Evolutionary conservation across 2,113 vertebrate species (phyloP).

Genomic region (Coracopsis vasa): DNA sequence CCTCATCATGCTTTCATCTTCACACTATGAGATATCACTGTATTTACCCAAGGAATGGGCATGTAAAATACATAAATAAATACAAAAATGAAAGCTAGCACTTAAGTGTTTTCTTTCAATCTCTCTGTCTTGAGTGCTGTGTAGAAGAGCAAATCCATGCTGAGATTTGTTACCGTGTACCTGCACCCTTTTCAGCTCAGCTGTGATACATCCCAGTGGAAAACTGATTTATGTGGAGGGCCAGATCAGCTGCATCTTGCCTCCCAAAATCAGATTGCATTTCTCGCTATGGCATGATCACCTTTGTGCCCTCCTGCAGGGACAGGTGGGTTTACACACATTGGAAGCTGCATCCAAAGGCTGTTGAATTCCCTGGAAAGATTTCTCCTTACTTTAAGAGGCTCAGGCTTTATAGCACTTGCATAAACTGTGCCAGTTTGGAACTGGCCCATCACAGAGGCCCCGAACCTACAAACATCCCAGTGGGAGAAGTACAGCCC

Average conservation of each 20-base stretch:
- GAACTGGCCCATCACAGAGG: not conserved
- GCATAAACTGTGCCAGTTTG: not conserved
- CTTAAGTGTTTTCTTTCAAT: not conserved
- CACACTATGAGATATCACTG: not conserved
- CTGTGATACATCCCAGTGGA: not conserved
- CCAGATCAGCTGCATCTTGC: not conserved
- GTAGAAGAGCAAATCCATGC: not conserved
- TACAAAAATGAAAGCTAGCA: not conserved
- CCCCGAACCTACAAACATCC: not conserved
- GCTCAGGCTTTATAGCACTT: not conserved
- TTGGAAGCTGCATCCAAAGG: not conserved
- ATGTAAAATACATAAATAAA: not conserved
- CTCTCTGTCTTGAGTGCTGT: not conserved
- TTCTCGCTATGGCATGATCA: not conserved
- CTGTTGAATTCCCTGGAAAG: not conserved
- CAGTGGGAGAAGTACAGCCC: not conserved
- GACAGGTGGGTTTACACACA: not conserved
- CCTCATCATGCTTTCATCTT: not conserved
- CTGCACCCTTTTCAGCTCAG: not conserved
- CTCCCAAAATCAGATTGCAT: not conserved
- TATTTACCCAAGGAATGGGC: not conserved
- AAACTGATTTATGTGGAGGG: not conserved
- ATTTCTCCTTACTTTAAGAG: not conserved
- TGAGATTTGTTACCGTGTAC: not conserved
- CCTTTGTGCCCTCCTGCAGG: not conserved